Percentiles rank a stretch among this genome's conserved stretches.
phyloP scores from a whole-genome alignment of 2,113 vertebrate genomes.

The Rhinolophus sinicus region DNA sequence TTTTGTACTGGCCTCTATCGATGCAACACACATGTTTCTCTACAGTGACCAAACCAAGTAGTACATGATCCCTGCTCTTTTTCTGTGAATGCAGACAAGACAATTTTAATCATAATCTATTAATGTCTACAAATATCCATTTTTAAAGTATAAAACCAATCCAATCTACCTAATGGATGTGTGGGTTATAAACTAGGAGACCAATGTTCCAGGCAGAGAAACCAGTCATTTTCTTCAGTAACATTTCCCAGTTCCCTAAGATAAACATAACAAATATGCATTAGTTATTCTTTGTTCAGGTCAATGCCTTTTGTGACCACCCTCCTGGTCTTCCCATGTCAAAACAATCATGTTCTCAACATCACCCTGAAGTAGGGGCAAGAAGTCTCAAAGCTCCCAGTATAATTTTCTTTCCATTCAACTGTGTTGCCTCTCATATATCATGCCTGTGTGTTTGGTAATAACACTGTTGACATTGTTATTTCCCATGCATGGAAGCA shows the following conservation, averaged over 20 bases:
- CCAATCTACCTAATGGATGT: neutral
- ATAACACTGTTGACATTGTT: neutral
- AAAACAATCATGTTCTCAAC: constrained; percentile 50
- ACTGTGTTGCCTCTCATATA: constrained; percentile 1
- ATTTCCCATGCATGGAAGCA: constrained; percentile 17
- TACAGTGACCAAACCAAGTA: neutral
- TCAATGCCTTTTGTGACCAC: constrained; percentile 26
- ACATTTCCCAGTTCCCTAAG: neutral
- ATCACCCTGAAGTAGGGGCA: constrained; percentile 32
- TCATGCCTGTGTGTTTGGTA: constrained; percentile 35
- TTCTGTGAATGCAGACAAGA: neutral
- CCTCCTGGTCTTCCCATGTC: constrained; percentile 1
- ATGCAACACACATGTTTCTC: neutral
- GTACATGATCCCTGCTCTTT: neutral
- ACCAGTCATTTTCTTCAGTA: constrained; percentile 30
- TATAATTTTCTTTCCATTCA: constrained; percentile 51
- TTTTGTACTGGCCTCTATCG: neutral
- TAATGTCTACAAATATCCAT: neutral
- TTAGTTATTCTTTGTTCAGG: constrained; percentile 56
- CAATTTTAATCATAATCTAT: neutral
- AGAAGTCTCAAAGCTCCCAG: constrained; percentile 51
- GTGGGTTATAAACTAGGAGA: neutral
- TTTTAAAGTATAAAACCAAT: constrained; percentile 39
- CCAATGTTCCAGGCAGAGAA: neutral
- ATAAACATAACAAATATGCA: constrained; percentile 12